Conservation (phyloP, 2,797 vertebrate genomes). For the Cossypha caffra region DNA sequence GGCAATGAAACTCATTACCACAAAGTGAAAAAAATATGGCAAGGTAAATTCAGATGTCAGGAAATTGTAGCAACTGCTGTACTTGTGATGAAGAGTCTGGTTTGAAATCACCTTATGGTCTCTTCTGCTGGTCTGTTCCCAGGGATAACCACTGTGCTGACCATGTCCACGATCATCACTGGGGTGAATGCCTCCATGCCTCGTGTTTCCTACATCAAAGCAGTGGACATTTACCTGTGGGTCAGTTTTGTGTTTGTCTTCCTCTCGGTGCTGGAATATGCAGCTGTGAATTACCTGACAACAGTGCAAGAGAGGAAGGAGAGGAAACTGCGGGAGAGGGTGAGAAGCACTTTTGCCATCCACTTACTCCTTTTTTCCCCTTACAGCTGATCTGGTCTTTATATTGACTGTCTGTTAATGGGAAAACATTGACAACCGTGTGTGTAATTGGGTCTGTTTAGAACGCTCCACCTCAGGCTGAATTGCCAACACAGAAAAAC, state of each 20-base stretch:
- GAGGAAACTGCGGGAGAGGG: slow-evolving; percentile 82
- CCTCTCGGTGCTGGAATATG: slow-evolving; percentile 90
- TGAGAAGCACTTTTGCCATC: slow-evolving; percentile 4
- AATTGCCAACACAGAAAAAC: background rate
- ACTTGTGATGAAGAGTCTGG: background rate
- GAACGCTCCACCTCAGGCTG: background rate
- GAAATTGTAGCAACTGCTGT: background rate
- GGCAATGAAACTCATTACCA: background rate
- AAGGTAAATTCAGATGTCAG: background rate
- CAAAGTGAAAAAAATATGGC: background rate
- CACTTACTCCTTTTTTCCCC: background rate
- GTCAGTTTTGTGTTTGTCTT: slow-evolving; percentile 95
- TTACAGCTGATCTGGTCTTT: background rate
- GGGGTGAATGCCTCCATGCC: slow-evolving; percentile 95
- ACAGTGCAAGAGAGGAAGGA: slow-evolving; percentile 87
- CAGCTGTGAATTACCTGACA: slow-evolving; percentile 90
- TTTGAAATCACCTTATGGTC: background rate
- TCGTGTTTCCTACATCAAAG: slow-evolving; percentile 94
- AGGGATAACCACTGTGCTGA: slow-evolving; percentile 87
- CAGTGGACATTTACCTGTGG: slow-evolving; percentile 94
- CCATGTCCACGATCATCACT: slow-evolving; percentile 95
- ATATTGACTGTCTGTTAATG: background rate
- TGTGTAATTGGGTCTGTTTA: background rate
- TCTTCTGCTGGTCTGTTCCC: background rate
- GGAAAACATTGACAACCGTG: background rate